These are phyloP conservation scores for Nebria ingens DNA, from an alignment of 1,140 invertebrate genomes.

Conservation along the genomic window DNA sequence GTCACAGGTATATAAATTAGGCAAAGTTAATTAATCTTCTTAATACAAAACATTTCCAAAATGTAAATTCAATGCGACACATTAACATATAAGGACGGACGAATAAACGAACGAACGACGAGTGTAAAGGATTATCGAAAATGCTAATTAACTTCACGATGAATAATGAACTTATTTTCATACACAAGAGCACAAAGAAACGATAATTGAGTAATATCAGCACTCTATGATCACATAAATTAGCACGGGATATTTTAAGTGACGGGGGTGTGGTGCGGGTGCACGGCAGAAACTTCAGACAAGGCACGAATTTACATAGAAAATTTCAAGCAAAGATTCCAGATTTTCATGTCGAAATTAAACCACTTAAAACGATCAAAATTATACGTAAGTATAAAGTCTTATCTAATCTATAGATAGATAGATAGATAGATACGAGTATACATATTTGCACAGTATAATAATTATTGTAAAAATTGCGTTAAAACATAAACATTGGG, in stretches of 20 bases:
- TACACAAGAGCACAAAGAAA: slow-evolving; percentile 8
- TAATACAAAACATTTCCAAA: not conserved
- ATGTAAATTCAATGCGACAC: slow-evolving; percentile 5
- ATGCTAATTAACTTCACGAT: slow-evolving; percentile 8
- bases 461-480: no score
- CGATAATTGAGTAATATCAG: slow-evolving; percentile 9
- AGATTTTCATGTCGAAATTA: slow-evolving; percentile 5
- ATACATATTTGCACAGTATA: no score
- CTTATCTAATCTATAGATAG: no score
- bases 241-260: slow-evolving; percentile 4
- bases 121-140: slow-evolving; percentile 8
- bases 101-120: no score
- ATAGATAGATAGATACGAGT: no score
- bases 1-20: no score
- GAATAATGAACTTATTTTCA: slow-evolving; percentile 9
- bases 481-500: no score
- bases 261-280: no score
- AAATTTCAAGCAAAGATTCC: not conserved
- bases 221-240: slow-evolving; percentile 6
- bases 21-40: not conserved
- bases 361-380: not conserved
- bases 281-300: slow-evolving; percentile 7
- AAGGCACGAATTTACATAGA: slow-evolving; percentile 1
- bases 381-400: no score
- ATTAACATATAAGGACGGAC: not conserved